Base-by-base conservation (phyloP, 2,797 vertebrate species). In the Argyrosomus regius region DNA sequence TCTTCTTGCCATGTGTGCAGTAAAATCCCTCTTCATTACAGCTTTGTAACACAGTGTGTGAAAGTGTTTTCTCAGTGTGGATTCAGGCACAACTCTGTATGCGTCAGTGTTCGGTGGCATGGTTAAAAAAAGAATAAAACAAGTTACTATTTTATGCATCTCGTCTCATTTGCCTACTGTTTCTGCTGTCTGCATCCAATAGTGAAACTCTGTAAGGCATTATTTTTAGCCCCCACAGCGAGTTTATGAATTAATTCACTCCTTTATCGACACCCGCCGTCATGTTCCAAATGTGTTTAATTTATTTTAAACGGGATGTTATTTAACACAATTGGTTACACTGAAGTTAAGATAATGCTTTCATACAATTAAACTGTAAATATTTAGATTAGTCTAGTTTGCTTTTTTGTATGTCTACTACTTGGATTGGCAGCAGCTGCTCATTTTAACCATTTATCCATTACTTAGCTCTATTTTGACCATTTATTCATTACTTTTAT, bases 71-170 rank as follows among this genome's bases (percentile, higher is more conserved):
- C 96, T 96, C 94, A 91, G 94, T 98, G 97, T 98, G 96, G 94
- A 96, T 96, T 96, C 94, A 95, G 96, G 96, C 94, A 96, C 96
- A 96, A 96, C 96, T 97, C 96, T 97, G 96, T 98, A 96, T 95
- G 93, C 93, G 96, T 97, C 96, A 95, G 96, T 99, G 97, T 98
- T 98, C 96, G 95, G 96, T 97, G 94, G 96, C 95, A 96, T 95
- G 95, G 94, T 94, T 88, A 92, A 93, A 94, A 94, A 92, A 94
- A 91, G 87, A 96, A 95, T 94, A 93, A 95, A 95, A 91, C 92
- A 93, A 95, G 95, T 96, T 91, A 93, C 90, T 96, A 96, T 95
- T 96, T 96, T 96, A 96, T 95, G 96, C 94, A 97, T 93, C 96
- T 94, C 46, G 96, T 96, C 96, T 91, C 80, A 73, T 89, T 89